These are phyloP conservation scores for Scotopteryx bipunctaria DNA, from an alignment of 2,888 invertebrate genomes.

Conservation along the genomic window DNA sequence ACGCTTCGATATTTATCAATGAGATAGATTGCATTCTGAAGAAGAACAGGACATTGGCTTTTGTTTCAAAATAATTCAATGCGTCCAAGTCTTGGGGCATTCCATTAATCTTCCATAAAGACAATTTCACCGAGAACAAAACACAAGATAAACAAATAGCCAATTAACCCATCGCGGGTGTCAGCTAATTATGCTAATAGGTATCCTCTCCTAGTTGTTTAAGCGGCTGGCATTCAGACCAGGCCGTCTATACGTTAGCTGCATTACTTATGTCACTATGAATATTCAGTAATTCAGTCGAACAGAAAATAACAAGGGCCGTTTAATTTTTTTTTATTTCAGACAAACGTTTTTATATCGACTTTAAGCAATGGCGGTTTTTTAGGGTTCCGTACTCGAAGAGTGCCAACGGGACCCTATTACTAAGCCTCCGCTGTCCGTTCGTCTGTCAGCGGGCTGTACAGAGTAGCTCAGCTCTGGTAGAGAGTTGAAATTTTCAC, in stretches of 20 bases:
- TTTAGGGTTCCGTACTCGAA: no score
- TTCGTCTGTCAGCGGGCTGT: no score
- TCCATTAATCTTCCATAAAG: no score
- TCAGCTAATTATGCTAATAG: conserved; percentile 29
- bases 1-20: no score
- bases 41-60: no score
- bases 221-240: conserved; percentile 15
- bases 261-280: conserved; percentile 25
- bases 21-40: no score
- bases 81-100: no score
- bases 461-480: no score
- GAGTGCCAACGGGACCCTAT: no score
- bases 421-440: no score
- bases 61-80: no score
- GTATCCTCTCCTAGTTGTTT: conserved; percentile 19
- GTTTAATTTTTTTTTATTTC: conserved; percentile 4
- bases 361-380: not conserved
- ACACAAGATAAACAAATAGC: conserved; percentile 26
- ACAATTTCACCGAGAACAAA: conserved; percentile 15
- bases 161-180: conserved; percentile 19
- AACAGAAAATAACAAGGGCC: conserved; percentile 3
- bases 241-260: conserved; percentile 9
- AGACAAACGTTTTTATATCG: not conserved
- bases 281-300: conserved; percentile 17
- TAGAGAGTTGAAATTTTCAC: no score